Evolutionary conservation across 2,797 vertebrate genomes (phyloP), one percentile per base, ranked within the genome.

Genomic region (Sus cebifrons): DNA sequence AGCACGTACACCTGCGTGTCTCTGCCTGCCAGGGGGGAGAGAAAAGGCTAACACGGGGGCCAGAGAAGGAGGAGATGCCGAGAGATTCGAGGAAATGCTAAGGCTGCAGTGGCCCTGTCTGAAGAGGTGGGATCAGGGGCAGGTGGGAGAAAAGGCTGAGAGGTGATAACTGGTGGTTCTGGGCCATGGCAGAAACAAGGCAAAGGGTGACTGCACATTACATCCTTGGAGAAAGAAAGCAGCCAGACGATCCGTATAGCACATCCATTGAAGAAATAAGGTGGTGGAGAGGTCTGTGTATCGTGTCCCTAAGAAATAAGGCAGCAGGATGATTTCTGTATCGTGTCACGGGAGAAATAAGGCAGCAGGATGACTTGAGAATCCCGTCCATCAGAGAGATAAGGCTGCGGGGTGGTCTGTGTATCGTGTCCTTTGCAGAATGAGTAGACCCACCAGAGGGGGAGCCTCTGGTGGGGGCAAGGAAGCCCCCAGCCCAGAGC

Each of bases 291-390:
- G 40, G 54, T 44, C n/a, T 85, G 44, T 52, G 86, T 21, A 18
- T 23, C 5, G 67, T 36, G 49, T 94, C 79, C 27, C 1, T 13
- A n/a, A 89, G 75, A 84, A 91, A 29, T 32, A 89, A 92, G 84
- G 86, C 93, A 67, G 79, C 58, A 52, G 65, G 86, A 71, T 65
- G 81, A 54, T 77, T 23, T 20, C 0, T 8, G 70, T 64, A 49
- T 85, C 4, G 0, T 68, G 81, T 94, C 93, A n/a, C 36, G 49
- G 56, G 95, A 75, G 94, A 96, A 75, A 40, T 49, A 86, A 94
- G 86, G 95, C 94, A 87, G 81, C 71, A 65, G 84, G 77, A 77
- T 87, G 87, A 67, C 86, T 84, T 49, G 65, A 70, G 74, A 84
- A 83, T 86, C 21, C 3, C 3, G 36, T 88, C 88, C 95, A 13